These are phyloP conservation scores for Telmatherina bonti DNA, from an alignment of 2,797 vertebrate genomes.

Conservation along the genomic window DNA sequence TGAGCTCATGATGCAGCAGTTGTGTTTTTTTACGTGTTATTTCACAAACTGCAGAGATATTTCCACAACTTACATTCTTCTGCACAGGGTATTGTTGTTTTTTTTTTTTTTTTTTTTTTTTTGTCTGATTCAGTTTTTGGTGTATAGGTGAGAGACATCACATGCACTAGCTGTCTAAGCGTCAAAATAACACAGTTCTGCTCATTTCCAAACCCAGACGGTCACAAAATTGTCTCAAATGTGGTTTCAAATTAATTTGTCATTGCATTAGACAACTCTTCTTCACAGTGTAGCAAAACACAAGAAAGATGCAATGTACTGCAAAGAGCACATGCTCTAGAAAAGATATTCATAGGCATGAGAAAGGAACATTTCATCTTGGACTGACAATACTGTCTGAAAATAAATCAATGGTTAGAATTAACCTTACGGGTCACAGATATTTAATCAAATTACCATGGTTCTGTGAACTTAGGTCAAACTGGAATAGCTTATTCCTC, in stretches of 20 bases:
- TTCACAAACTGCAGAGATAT: slow-evolving; percentile 23
- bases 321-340: no score
- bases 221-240: slow-evolving; percentile 23
- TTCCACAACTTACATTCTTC: slow-evolving; percentile 18
- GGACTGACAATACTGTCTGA: neutral
- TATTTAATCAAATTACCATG: slow-evolving; percentile 33
- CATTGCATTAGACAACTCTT: no score
- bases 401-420: neutral
- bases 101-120: no score
- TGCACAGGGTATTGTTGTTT: slow-evolving; percentile 18
- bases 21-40: slow-evolving; percentile 4
- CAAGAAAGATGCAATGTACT: no score
- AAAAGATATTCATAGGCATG: no score
- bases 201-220: neutral
- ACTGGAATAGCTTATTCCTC: no score
- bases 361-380: no score
- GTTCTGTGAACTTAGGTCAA: slow-evolving; percentile 5
- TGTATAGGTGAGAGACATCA: slow-evolving; percentile 4
- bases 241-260: no score
- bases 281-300: no score
- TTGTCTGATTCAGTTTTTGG: slow-evolving; percentile 22
- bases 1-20: slow-evolving; percentile 3
- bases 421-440: slow-evolving; percentile 21
- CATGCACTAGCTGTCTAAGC: neutral
- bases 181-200: no score